phyloP scores from a whole-genome alignment of 2,113 vertebrate species.

The Mesitornis unicolor region DNA sequence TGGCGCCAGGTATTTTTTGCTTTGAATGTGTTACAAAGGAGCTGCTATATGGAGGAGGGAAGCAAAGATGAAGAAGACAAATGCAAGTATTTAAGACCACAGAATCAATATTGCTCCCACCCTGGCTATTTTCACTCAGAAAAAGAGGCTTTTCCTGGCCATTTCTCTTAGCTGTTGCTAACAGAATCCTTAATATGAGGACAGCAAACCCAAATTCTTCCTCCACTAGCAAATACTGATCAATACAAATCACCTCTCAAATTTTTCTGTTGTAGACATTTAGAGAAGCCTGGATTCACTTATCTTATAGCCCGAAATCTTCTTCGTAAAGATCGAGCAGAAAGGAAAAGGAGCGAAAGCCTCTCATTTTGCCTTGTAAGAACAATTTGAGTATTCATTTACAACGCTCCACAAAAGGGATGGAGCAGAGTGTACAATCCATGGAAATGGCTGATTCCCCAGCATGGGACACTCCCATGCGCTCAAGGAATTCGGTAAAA shows the following conservation, averaged over 20 bases:
- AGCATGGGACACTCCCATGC: not conserved
- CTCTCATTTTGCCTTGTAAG: not conserved
- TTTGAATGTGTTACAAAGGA: not conserved
- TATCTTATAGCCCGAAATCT: not conserved
- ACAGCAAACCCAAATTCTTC: slow-evolving; percentile 19
- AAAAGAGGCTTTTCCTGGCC: not conserved
- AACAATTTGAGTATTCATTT: not conserved
- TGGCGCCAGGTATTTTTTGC: not conserved
- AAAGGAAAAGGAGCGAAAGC: not conserved
- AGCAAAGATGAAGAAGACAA: not conserved
- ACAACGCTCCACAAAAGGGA: not conserved
- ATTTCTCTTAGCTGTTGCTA: not conserved
- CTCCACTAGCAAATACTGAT: not conserved
- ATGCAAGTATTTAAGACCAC: not conserved
- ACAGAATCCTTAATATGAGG: not conserved
- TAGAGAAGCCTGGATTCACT: not conserved
- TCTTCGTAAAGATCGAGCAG: not conserved
- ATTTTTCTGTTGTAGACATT: not conserved
- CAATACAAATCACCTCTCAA: slow-evolving; percentile 14
- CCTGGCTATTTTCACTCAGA: not conserved
- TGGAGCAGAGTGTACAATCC: not conserved
- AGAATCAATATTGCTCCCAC: not conserved
- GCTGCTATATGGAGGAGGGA: not conserved
- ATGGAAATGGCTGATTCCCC: not conserved
- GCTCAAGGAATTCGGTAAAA: not conserved